phyloP scores from a whole-genome alignment of 2,888 invertebrate genomes.

The Cerastis leucographa region DNA sequence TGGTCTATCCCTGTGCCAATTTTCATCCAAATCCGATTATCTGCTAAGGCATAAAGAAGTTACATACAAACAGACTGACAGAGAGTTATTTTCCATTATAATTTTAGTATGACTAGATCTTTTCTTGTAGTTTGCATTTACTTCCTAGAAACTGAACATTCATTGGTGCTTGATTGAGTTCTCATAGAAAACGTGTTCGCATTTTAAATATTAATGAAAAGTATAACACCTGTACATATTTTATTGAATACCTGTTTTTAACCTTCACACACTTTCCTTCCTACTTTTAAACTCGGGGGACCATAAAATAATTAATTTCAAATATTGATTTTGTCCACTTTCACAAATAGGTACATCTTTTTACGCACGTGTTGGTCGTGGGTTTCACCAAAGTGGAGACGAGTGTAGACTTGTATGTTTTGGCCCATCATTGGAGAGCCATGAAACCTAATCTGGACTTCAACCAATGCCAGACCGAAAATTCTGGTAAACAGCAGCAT shows the following conservation, averaged over 20 bases:
- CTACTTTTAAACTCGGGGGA: not conserved
- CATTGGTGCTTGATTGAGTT: no score
- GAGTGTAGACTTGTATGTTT: no score
- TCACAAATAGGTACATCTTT: not conserved
- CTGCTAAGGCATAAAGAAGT: no score
- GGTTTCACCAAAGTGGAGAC: not conserved
- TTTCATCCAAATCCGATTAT: not conserved
- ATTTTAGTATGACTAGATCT: not conserved
- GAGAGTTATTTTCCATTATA: no score
- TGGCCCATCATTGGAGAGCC: not conserved
- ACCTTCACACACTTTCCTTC: not conserved
- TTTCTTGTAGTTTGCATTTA: not conserved
- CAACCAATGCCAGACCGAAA: not conserved
- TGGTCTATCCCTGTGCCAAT: not conserved
- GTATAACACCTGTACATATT: not conserved
- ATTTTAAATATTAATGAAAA: not conserved
- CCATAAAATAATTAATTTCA: not conserved
- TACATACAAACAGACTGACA: no score
- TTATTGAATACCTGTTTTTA: not conserved
- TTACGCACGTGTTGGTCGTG: not conserved
- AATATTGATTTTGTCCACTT: not conserved
- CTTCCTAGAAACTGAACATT: not conserved
- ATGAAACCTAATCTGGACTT: not conserved
- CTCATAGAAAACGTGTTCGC: not conserved
- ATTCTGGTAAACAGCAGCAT: not conserved